Evolutionary conservation across 2,113 vertebrate genomes (phyloP), one percentile per base, ranked within the genome.

Genomic region (Strix uralensis): DNA sequence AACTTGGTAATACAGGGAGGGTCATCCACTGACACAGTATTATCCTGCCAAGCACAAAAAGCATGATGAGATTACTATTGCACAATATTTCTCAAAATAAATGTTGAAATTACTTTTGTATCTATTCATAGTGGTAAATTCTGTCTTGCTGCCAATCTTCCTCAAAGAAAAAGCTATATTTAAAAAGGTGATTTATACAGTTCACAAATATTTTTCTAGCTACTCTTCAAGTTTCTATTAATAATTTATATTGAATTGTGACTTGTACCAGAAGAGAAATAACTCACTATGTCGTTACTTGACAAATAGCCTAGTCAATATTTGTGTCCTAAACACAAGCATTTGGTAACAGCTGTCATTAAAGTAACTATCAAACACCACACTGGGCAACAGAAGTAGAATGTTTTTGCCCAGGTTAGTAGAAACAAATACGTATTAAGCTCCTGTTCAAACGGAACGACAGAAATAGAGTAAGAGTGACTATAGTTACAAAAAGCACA

Each of bases 61-160:
- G 54, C 25, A 32, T 22, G 61, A 95, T 92, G 96, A 95, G 70
- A 62, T 21, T 70, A 57, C 5, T 67, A 57, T 97, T 97, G 92
- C 96, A 96, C 87, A 97, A 97, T 34, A 49, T 18, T 89, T 95
- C 94, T 96, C 87, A 95, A 96, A 97, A 95, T 91, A 96, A 81
- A 85, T 82, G 32, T 78, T 84, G 86, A 92, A 80, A 94, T 91
- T 95, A 81, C 72, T 96, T 93, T 86, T 78, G 67, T 92, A 82
- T 95, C 94, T 93, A 94, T 92, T 96, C 92, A 93, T 92, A 95
- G 91, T 3, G 36, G 59, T 70, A 90, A 65, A 88, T 36, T 72
- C 40, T 96, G 92, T 95, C 90, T 66, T 75, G 71, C 29, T 86
- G 77, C 89, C 90, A 86, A 94, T 51, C 90, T 81, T 92, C 49